Percentiles rank a stretch among this genome's conserved stretches.
phyloP scores from a whole-genome alignment of 2,888 invertebrate genomes.

The Drosophila flavopinicola region DNA sequence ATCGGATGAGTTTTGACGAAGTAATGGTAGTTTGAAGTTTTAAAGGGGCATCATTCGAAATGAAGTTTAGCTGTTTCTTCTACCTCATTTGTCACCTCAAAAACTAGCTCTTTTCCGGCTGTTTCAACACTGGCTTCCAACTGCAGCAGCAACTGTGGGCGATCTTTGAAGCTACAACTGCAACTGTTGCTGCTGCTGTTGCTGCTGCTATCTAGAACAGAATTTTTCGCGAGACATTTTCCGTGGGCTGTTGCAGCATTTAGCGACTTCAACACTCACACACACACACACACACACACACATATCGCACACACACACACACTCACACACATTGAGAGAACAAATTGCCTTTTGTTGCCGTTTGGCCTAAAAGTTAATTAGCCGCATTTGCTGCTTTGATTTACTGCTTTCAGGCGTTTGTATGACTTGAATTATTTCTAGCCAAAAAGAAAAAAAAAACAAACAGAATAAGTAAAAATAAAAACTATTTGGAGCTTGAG shows the following conservation, averaged over 20 bases:
- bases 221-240: slow-evolving; percentile 76
- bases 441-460: slow-evolving; percentile 27
- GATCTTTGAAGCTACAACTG: slow-evolving; percentile 24
- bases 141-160: slow-evolving; percentile 15
- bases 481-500: slow-evolving; percentile 58
- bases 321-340: slow-evolving; percentile 38
- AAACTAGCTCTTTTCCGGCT: background rate
- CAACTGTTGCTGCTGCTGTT: slow-evolving; percentile 29
- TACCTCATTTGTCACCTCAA: background rate
- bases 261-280: slow-evolving; percentile 46
- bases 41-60: too few relatives aligned
- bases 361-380: slow-evolving; percentile 76
- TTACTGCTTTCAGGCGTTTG: slow-evolving; percentile 61
- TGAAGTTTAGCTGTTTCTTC: background rate
- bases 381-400: slow-evolving; percentile 76
- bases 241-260: slow-evolving; percentile 65
- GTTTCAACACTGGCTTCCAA: background rate
- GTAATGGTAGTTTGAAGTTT: too few relatives aligned
- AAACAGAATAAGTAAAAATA: too few relatives aligned
- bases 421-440: slow-evolving; percentile 56
- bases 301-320: too few relatives aligned
- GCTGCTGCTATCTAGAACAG: slow-evolving; percentile 71
- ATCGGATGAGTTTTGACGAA: too few relatives aligned
- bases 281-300: slow-evolving; percentile 11
- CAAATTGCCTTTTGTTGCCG: slow-evolving; percentile 73